phyloP scores from a whole-genome alignment of 2,888 invertebrate genomes.

The Lampropteryx suffumata region DNA sequence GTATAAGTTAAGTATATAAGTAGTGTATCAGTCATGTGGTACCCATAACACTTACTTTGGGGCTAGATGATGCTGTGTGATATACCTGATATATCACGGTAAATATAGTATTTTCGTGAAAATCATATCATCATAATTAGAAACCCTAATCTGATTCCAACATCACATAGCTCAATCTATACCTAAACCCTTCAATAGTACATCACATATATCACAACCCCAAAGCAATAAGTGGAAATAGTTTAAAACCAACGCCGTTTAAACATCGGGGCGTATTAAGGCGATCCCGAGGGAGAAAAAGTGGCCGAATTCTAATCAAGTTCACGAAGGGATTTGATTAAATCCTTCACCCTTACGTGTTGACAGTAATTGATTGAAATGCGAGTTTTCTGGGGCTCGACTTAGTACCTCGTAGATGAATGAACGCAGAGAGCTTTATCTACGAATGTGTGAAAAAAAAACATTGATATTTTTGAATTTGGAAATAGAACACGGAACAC shows the following conservation, averaged over 20 bases:
- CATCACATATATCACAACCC: slow-evolving; percentile 32
- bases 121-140: background rate
- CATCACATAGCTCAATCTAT: background rate
- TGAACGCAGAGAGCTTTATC: background rate
- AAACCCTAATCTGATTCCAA: background rate
- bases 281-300: slow-evolving; percentile 65
- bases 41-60: no score
- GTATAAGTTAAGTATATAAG: no score
- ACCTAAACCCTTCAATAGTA: slow-evolving; percentile 22
- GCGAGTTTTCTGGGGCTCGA: slow-evolving; percentile 34
- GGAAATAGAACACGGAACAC: no score
- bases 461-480: no score
- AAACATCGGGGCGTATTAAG: slow-evolving; percentile 77
- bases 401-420: slow-evolving; percentile 26
- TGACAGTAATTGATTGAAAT: slow-evolving; percentile 79
- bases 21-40: no score
- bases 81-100: no score
- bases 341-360: slow-evolving; percentile 75
- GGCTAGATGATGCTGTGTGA: no score
- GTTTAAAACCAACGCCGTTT: slow-evolving; percentile 72
- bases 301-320: slow-evolving; percentile 71
- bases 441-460: no score
- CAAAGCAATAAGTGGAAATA: slow-evolving; percentile 62
- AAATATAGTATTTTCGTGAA: background rate
- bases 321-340: slow-evolving; percentile 73